Evolutionary conservation across 2,797 vertebrate species (phyloP).

Genomic region (Gymnothorax reevesii): DNA sequence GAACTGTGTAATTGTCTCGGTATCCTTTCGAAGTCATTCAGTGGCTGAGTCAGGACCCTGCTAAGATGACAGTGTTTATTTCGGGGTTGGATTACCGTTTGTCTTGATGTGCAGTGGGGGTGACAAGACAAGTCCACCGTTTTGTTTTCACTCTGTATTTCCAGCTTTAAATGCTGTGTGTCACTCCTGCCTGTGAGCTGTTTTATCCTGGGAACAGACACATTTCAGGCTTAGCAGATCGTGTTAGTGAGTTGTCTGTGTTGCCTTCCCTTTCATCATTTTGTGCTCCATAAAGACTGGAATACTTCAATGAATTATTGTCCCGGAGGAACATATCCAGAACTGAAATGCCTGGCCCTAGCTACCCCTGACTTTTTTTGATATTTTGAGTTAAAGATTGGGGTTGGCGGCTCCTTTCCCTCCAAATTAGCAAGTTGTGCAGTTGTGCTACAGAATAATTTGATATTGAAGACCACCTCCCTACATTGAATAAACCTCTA

Average conservation of each 20-base stretch:
- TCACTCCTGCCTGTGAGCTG: background rate
- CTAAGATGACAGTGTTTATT: conserved; percentile 12
- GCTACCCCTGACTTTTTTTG: background rate
- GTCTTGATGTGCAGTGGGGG: background rate
- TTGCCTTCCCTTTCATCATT: background rate
- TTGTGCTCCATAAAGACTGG: background rate
- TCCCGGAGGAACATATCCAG: background rate
- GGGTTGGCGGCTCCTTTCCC: background rate
- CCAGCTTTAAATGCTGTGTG: background rate
- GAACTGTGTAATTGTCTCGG: background rate
- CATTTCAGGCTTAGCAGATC: background rate
- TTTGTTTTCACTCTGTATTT: background rate
- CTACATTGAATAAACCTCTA: too few relatives aligned
- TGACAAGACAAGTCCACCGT: background rate
- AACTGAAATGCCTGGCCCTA: background rate
- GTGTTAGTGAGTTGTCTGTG: background rate
- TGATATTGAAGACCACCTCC: background rate
- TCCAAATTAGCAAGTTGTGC: background rate
- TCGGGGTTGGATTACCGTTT: background rate
- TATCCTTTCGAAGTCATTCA: background rate
- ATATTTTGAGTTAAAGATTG: background rate
- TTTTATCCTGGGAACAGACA: background rate
- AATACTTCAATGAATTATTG: background rate
- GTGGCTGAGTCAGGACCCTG: background rate
- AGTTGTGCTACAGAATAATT: background rate